Evolutionary conservation across 2,888 invertebrate species (phyloP), one percentile per base, ranked within the genome.

Genomic region (Mesorhabditis spiculigera): DNA sequence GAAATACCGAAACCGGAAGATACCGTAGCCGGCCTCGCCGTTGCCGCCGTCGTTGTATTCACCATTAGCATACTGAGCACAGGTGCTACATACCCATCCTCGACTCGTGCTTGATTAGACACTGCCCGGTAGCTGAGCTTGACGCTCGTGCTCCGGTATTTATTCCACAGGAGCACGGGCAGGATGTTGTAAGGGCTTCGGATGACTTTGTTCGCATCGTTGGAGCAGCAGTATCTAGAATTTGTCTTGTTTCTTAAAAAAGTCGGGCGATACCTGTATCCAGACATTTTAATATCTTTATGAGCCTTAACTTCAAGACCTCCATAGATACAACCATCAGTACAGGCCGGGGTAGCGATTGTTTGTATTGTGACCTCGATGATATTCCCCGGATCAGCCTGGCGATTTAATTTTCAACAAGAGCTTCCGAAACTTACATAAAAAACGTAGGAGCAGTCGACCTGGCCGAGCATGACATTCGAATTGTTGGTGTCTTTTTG

Each of bases 301-400:
- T 76, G 45, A 6, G 75, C 72, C 67, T 83, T 83, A n/a, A 83
- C 72, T 65, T 83, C 82, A 28, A 79, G 70, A 41, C 82, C 83
- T 58, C 81, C 80, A 68, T 82, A 83, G 43, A 81, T 77, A 63
- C 82, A 82, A 16, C 82, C 82, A 61, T 76, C 76, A 42, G 75
- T 76, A 4, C 75, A 75, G 16, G 76, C 75, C 4, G 81, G 75
- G 45, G 76, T 73, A 16, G 65, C 71, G 45, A 78, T 67, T 6
- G 71, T 68, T 43, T 68, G 70, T 6, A 82, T 71, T 6, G 72
- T 68, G n/a, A 82, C 72, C 71, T 82, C 74, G 8, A 82, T 71
- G 8, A 69, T 65, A 65, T 77, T 72, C 28, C 75, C 76, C 10
- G 68, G 58, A 3, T 75, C 75, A 10, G 80, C 79, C 68, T 73